phyloP scores from a whole-genome alignment of 2,888 invertebrate species.

The Sussaba pulchella region DNA sequence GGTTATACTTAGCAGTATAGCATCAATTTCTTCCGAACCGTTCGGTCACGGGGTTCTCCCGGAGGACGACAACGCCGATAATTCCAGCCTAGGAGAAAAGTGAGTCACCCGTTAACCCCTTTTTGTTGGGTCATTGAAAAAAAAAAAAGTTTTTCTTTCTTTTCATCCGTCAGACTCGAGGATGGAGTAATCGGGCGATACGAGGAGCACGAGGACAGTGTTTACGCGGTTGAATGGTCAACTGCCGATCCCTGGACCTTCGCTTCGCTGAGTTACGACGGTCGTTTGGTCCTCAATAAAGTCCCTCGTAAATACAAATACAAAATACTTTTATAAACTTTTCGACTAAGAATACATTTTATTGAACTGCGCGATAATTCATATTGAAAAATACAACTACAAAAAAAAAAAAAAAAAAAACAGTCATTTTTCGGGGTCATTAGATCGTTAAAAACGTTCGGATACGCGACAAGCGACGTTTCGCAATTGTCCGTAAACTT shows the following conservation, averaged over 20 bases:
- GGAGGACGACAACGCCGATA: constrained; percentile 82
- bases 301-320: constrained; percentile 98
- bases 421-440: constrained; percentile 67
- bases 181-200: constrained; percentile 97
- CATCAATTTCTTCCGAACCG: constrained; percentile 94
- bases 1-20: constrained; percentile 94
- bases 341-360: constrained; percentile 32
- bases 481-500: constrained; percentile 98
- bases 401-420: constrained; percentile 34
- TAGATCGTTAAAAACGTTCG: constrained; percentile 90
- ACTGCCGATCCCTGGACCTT: constrained; percentile 99
- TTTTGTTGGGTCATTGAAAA: neutral
- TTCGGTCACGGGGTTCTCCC: constrained; percentile 86
- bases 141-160: neutral
- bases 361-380: constrained; percentile 44
- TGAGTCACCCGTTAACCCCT: constrained; percentile 74
- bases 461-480: constrained; percentile 93
- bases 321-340: constrained; percentile 91
- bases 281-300: constrained; percentile 95
- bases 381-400: no score
- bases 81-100: constrained; percentile 82
- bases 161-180: constrained; percentile 86
- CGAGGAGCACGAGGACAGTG: constrained; percentile 99
- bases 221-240: constrained; percentile 99
- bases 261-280: constrained; percentile 99